Evolutionary conservation across 2,113 vertebrate species (phyloP).

Genomic region (Parus major): DNA sequence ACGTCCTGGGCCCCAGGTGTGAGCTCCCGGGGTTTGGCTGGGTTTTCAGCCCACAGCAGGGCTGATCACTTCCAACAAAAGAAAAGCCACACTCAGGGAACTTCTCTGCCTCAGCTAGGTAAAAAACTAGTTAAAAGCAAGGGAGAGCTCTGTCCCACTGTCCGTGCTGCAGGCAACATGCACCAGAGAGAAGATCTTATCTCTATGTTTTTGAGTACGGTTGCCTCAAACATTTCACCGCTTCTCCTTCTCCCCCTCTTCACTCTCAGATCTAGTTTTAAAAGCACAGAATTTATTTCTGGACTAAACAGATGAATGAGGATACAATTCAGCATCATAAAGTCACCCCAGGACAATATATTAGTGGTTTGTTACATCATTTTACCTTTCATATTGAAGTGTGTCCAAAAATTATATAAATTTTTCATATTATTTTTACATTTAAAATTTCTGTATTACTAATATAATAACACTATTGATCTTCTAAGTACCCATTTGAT

Average conservation of each 20-base stretch:
- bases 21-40: neutral
- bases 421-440: neutral
- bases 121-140: too few species aligned
- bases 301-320: neutral
- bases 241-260: neutral
- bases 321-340: neutral
- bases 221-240: accelerated
- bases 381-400: neutral
- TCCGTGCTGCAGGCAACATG: neutral
- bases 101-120: neutral
- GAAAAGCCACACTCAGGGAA: neutral
- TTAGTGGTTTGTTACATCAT: neutral
- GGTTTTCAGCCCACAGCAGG: neutral
- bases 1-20: accelerated
- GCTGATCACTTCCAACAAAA: too few species aligned
- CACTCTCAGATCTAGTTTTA: neutral
- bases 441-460: neutral
- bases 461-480: neutral
- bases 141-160: neutral
- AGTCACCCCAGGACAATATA: neutral
- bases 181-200: too few species aligned
- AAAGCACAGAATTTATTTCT: neutral
- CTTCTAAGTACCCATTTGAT: neutral
- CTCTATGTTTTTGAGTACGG: neutral
- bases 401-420: neutral